A percentile compares a stretch with the other conserved stretches of the same genome.
phyloP scores from a whole-genome alignment of 2,113 vertebrate genomes.

The Oreamnos americanus region DNA sequence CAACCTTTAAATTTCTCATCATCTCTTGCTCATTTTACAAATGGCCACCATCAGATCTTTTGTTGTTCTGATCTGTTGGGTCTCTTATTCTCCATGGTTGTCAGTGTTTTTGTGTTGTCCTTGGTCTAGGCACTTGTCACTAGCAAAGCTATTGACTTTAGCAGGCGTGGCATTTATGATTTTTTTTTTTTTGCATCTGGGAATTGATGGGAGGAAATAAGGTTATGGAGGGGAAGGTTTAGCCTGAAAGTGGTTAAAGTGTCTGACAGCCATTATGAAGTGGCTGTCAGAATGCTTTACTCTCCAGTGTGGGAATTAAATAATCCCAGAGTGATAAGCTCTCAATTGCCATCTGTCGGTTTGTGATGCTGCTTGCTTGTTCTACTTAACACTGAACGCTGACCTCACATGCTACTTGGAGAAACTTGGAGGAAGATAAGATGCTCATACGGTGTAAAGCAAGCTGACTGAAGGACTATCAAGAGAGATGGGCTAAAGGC shows the following conservation, averaged over 20 bases:
- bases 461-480: conserved; percentile 11
- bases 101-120: conserved; percentile 21
- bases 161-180: not conserved
- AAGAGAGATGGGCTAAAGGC: conserved; percentile 24
- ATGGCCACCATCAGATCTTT: not conserved
- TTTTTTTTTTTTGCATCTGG: not conserved
- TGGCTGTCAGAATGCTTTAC: conserved; percentile 48
- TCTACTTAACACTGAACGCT: conserved; percentile 40
- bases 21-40: not conserved
- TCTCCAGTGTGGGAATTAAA: conserved; percentile 43
- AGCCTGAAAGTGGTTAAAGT: conserved; percentile 14
- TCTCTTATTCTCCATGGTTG: not conserved
- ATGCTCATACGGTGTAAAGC: conserved; percentile 30
- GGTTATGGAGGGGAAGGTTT: conserved; percentile 29
- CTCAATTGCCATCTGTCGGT: conserved; percentile 54
- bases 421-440: conserved; percentile 53
- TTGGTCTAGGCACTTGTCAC: conserved; percentile 2
- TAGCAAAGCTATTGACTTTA: not conserved
- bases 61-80: not conserved
- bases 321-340: conserved; percentile 57
- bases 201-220: conserved; percentile 3
- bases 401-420: conserved; percentile 24
- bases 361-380: conserved; percentile 33
- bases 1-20: not conserved
- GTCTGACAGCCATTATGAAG: conserved; percentile 41